phyloP scores from a whole-genome alignment of 1,140 invertebrate species.

The Drosophila elegans region DNA sequence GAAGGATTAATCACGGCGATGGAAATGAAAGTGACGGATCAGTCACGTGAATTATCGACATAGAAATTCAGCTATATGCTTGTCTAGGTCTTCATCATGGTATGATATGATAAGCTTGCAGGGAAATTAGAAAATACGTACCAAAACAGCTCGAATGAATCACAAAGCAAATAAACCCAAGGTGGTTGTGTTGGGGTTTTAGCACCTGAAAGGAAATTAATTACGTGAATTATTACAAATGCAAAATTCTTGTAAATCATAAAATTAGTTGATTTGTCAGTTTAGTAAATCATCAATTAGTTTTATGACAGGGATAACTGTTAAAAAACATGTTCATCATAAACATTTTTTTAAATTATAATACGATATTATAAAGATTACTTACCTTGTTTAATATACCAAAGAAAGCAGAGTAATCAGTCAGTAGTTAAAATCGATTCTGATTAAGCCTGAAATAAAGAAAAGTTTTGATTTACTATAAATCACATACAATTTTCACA shows the following conservation, averaged over 20 bases:
- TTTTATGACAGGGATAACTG: conserved; percentile 81
- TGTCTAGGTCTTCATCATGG: too few relatives aligned
- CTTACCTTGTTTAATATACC: background rate
- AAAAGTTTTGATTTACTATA: background rate
- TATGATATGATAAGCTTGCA: background rate
- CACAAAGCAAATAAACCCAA: background rate
- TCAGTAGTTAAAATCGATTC: too few relatives aligned
- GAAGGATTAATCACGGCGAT: conserved; percentile 7
- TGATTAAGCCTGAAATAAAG: background rate
- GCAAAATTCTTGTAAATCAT: background rate
- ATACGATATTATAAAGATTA: background rate
- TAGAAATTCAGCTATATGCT: conserved; percentile 53
- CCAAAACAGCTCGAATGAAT: background rate
- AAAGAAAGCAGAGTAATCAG: too few relatives aligned
- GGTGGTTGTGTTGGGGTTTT: background rate
- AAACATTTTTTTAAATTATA: background rate
- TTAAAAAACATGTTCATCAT: conserved; percentile 68
- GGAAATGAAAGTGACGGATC: conserved; percentile 16
- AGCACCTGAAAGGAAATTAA: background rate
- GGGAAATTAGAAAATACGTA: background rate
- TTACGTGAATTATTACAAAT: background rate
- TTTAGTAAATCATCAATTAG: conserved; percentile 66
- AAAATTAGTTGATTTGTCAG: conserved; percentile 30
- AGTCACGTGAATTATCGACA: conserved; percentile 41
- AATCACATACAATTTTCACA: background rate